Conservation (phyloP, 2,113 vertebrate species). For the Prunella himalayana region DNA sequence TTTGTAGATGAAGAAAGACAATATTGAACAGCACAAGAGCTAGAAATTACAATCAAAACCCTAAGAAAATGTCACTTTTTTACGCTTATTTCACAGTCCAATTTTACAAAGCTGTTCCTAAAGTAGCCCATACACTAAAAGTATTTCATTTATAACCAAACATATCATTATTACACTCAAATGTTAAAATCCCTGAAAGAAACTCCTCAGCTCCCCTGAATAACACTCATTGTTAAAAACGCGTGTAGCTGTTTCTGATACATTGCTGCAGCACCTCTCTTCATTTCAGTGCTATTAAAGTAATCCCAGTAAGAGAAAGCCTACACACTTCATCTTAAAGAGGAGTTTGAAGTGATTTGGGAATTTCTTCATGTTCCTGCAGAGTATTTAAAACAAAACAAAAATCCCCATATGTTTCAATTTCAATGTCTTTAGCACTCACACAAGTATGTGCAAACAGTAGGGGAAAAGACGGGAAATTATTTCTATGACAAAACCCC, state of each 20-base stretch:
- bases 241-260: not conserved
- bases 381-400: not conserved
- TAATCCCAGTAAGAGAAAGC: not conserved
- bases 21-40: not conserved
- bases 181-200: not conserved
- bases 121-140: not conserved
- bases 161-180: not conserved
- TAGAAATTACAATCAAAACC: not conserved
- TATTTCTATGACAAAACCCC: not conserved
- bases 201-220: not conserved
- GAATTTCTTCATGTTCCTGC: not conserved
- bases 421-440: not conserved
- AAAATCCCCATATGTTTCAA: not conserved
- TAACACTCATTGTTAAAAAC: not conserved
- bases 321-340: not conserved
- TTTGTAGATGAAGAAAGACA: not conserved
- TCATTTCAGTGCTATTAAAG: not conserved
- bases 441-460: not conserved
- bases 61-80: not conserved
- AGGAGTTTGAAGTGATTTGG: not conserved
- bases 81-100: not conserved
- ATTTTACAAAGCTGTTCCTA: not conserved
- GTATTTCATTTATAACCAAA: not conserved
- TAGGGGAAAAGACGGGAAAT: not conserved
- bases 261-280: not conserved